Conservation (phyloP, 2,113 vertebrate genomes). For the Ctenomys sociabilis region DNA sequence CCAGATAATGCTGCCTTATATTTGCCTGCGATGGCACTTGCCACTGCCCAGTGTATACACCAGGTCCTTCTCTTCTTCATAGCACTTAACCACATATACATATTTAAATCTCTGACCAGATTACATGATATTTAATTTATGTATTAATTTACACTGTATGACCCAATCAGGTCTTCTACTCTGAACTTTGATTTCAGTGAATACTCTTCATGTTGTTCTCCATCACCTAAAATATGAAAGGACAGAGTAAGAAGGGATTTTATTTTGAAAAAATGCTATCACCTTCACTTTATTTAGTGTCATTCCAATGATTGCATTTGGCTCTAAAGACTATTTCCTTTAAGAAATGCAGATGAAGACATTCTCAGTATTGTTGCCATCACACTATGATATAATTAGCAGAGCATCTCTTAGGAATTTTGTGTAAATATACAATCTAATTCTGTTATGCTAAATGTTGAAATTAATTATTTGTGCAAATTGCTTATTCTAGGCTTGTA, state of each 20-base stretch:
- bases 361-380: neutral
- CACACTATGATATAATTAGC: neutral
- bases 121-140: neutral
- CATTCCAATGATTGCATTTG: neutral
- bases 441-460: neutral
- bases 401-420: neutral
- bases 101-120: neutral
- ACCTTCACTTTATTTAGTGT: neutral
- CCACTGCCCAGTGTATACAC: fast-evolving
- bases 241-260: neutral
- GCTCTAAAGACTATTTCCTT: conserved; percentile 4
- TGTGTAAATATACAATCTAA: neutral
- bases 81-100: neutral
- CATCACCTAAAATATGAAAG: neutral
- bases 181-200: neutral
- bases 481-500: neutral
- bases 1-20: neutral
- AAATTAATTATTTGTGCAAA: neutral
- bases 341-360: neutral
- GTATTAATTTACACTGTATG: neutral
- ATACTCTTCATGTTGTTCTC: neutral
- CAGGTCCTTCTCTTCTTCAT: neutral
- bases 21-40: fast-evolving
- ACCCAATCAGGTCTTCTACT: neutral
- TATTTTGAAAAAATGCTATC: neutral